Evolutionary conservation across 1,140 invertebrate genomes (phyloP), one percentile per base, ranked within the genome.

Genomic region (Brachystomella parvula): DNA sequence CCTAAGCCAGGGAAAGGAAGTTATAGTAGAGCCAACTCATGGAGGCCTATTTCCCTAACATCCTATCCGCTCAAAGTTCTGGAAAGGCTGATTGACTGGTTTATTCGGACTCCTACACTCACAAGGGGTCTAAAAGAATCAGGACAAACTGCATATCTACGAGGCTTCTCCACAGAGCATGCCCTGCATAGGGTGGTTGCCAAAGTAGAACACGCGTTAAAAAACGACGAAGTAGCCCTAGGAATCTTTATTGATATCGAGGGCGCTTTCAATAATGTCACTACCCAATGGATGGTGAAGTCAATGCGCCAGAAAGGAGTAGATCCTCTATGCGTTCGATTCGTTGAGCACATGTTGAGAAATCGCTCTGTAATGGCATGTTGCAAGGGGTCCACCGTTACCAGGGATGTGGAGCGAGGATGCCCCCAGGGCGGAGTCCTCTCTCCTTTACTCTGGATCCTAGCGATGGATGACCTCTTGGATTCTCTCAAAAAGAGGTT

Each of bases 41-140:
- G 66, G 66, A 53, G 66, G 28, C 64, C 70, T 0, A 68, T 71
- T 24, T 72, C 67, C 12, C 24, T 72, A 21, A 69, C 67, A 17
- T 67, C 67, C 17, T 72, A 69, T 32, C 21, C 67, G 1, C 47
- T 67, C 2, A 72, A 72, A 56, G 56, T 39, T 3, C 19, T 69
- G 26, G 70, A 71, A 30, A 61, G 64, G 19, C 32, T 71, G 2
- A 32, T 71, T 3, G 70, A 67, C 24, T 63, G 64, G 59, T 17
- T 62, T 15, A 1, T 68, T 12, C 60, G 47, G 32, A 66, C 56
- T 1, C 31, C 53, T 17, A 26, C 60, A 2, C 17, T 71, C 0
- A 47, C 33, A 0, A 15, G 24, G 0, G 33, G 29, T 15, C 60
- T 71, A 28, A 68, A 44, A 33, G 21, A 0, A 1, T 21, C 24